phyloP scores from a whole-genome alignment of 2,113 vertebrate species.

The Carassius carassius region DNA sequence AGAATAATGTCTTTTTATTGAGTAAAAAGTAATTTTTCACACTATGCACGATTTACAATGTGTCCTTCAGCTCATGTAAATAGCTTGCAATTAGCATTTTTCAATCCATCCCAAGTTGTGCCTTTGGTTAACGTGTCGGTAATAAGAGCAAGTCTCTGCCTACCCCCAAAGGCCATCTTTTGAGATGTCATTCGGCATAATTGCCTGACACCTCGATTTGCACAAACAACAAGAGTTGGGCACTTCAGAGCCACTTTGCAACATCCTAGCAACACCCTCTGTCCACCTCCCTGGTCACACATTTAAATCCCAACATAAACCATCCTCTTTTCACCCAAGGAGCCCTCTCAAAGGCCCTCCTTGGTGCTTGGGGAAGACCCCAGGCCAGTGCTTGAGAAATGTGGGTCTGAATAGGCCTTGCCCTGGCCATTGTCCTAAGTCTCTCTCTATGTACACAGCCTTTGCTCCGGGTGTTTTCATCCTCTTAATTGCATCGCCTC shows the following conservation, averaged over 20 bases:
- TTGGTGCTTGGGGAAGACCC: constrained; percentile 73
- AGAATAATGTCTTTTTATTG: neutral
- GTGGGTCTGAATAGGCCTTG: constrained; percentile 71
- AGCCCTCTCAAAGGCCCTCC: constrained; percentile 64
- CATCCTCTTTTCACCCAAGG: constrained; percentile 50
- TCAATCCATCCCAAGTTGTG: neutral
- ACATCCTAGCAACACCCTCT: constrained; percentile 71
- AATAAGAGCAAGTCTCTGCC: constrained; percentile 58
- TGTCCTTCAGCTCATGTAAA: neutral
- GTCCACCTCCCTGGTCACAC: constrained; percentile 70
- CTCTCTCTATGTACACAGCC: constrained; percentile 79
- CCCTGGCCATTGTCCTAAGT: constrained; percentile 70
- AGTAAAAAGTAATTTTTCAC: neutral
- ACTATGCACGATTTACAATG: neutral
- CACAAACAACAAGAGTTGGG: constrained; percentile 64
- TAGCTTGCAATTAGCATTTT: neutral
- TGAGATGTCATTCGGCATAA: constrained; percentile 71
- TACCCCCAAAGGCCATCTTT: constrained; percentile 59
- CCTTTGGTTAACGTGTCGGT: constrained; percentile 16
- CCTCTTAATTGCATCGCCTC: constrained; percentile 80
- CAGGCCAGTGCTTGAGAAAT: constrained; percentile 70
- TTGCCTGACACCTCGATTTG: constrained; percentile 73
- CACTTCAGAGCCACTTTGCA: constrained; percentile 67
- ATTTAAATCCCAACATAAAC: constrained; percentile 51
- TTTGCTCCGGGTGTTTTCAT: constrained; percentile 78